A percentile compares a stretch with the other conserved stretches of the same genome.
Conservation (phyloP, 2,797 vertebrate species). For the Enteromius thamalakanensis region DNA sequence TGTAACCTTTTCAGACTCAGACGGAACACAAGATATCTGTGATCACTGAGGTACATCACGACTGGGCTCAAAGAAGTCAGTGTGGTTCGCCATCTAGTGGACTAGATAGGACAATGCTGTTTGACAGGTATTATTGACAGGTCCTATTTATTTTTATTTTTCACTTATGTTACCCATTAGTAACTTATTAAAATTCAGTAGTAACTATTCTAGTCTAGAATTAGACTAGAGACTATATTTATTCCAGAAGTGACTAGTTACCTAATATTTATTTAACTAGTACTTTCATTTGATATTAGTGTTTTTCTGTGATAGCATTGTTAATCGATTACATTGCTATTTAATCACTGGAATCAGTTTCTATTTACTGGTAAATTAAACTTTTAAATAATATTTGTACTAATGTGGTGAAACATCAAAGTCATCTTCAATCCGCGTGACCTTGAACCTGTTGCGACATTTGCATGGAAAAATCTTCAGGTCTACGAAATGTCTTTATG, state of each 20-base stretch:
- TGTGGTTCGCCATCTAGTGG: constrained; percentile 35
- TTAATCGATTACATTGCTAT: not conserved
- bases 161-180: not conserved
- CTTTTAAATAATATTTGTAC: not conserved
- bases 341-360: not conserved
- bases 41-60: not conserved
- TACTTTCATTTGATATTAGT: not conserved
- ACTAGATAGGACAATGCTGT: not conserved
- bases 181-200: not conserved
- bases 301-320: not conserved
- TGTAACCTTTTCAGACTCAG: not conserved
- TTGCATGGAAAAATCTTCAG: not conserved
- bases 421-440: not conserved
- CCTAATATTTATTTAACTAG: not conserved
- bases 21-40: not conserved
- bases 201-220: not conserved
- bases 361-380: not conserved
- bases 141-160: no score
- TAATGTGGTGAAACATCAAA: not conserved
- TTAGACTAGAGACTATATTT: not conserved
- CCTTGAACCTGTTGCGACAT: not conserved
- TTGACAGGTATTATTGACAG: no score
- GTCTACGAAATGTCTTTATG: not conserved
- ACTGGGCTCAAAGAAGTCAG: not conserved
- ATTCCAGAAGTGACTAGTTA: not conserved